phyloP scores from a whole-genome alignment of 2,888 invertebrate species.

The Thereva unica region DNA sequence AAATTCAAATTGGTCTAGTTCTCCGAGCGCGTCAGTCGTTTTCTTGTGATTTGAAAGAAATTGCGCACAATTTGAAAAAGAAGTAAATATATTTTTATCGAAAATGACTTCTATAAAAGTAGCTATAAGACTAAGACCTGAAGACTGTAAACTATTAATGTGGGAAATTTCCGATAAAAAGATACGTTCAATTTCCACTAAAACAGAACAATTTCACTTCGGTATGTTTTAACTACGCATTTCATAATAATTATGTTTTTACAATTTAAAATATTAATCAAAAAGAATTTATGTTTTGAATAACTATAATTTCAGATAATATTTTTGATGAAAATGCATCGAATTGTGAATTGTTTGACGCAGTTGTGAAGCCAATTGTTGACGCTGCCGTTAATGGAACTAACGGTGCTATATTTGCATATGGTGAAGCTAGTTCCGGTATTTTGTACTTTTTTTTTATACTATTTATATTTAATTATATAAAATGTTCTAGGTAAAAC shows the following conservation, averaged over 20 bases:
- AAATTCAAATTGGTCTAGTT: too few species aligned
- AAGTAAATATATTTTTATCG: too few species aligned
- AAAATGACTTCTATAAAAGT: constrained; percentile 64
- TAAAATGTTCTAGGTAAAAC: constrained; percentile 64
- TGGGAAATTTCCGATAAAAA: constrained; percentile 67
- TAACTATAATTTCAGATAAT: constrained; percentile 60
- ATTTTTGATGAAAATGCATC: constrained; percentile 67
- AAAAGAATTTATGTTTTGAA: not conserved
- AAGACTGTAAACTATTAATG: constrained; percentile 61
- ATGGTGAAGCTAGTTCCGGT: constrained; percentile 89
- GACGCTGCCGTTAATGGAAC: constrained; percentile 73
- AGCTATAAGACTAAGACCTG: constrained; percentile 72
- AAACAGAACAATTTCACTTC: constrained; percentile 58
- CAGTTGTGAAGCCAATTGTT: constrained; percentile 72
- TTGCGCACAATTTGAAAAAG: too few species aligned
- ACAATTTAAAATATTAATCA: too few species aligned
- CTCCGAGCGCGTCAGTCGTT: too few species aligned
- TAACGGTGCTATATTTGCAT: constrained; percentile 88
- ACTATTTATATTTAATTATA: not conserved
- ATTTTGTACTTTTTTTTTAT: not conserved
- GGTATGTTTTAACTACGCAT: constrained; percentile 52
- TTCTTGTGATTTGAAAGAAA: too few species aligned
- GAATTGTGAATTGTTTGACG: constrained; percentile 68
- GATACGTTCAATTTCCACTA: constrained; percentile 64
- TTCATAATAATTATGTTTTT: too few species aligned